These are phyloP conservation scores for Nannobrachium achirus DNA, from an alignment of 2,113 vertebrate species.

Conservation along the genomic window DNA sequence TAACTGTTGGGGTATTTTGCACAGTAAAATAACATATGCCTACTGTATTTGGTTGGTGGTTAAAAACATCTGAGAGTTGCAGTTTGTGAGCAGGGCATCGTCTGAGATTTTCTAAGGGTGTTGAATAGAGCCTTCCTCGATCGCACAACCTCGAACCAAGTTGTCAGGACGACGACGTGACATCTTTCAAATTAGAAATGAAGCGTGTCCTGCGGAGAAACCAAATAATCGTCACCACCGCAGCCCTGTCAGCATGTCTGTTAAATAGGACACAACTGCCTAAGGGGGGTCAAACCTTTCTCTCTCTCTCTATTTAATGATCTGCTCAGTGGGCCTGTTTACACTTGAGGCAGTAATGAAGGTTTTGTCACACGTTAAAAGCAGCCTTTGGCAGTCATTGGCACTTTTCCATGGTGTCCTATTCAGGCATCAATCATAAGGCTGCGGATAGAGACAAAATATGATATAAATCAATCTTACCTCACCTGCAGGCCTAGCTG, in stretches of 20 bases:
- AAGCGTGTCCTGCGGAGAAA: constrained; percentile 30
- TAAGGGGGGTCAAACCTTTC: constrained; percentile 41
- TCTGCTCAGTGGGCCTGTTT: constrained; percentile 45
- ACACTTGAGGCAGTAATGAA: constrained; percentile 41
- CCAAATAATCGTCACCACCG: constrained; percentile 41
- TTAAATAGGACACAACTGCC: constrained; percentile 48
- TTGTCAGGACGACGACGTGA: constrained; percentile 48
- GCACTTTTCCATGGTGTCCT: constrained; percentile 5
- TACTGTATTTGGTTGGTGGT: too few species aligned
- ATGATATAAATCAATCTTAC: not conserved
- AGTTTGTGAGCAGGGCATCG: constrained; percentile 8
- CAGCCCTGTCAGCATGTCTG: constrained; percentile 49
- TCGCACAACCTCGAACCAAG: constrained; percentile 5
- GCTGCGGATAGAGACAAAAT: constrained; percentile 1
- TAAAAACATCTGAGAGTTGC: too few species aligned
- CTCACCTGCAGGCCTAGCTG: constrained; percentile 1
- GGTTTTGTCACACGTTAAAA: constrained; percentile 38
- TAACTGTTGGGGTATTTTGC: too few species aligned
- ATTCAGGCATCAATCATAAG: constrained; percentile 19
- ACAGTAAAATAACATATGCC: too few species aligned
- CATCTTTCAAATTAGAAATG: constrained; percentile 22
- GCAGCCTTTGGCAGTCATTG: constrained; percentile 13
- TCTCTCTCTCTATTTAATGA: constrained; percentile 40
- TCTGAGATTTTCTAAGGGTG: constrained; percentile 5
- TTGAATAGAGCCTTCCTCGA: not conserved